Percentiles rank a stretch among this genome's conserved stretches.
phyloP scores from a whole-genome alignment of 2,888 invertebrate species.

The Xestia ashworthii region DNA sequence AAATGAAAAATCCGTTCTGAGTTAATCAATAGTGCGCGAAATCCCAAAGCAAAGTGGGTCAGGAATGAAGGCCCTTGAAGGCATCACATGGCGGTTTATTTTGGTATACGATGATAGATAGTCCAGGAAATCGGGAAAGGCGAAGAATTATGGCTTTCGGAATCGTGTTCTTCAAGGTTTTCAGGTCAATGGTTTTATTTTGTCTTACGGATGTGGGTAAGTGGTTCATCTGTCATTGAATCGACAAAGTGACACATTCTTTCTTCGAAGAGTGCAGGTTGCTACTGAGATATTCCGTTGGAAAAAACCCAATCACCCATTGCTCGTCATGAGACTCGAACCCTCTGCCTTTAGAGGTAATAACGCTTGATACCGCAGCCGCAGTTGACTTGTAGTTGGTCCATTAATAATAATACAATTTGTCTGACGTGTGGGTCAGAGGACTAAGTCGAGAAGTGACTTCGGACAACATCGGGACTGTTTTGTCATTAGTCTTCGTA shows the following conservation, averaged over 20 bases:
- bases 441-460: slow-evolving; percentile 22
- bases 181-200: slow-evolving; percentile 3
- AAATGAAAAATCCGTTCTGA: slow-evolving; percentile 16
- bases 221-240: too few species aligned
- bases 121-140: slow-evolving; percentile 40
- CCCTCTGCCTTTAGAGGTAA: background rate
- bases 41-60: slow-evolving; percentile 68
- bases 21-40: slow-evolving; percentile 55
- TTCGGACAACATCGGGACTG: slow-evolving; percentile 25
- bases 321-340: background rate
- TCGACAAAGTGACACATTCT: too few species aligned
- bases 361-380: too few species aligned
- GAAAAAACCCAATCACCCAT: too few species aligned
- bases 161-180: slow-evolving; percentile 32
- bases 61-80: slow-evolving; percentile 44
- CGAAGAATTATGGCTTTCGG: slow-evolving; percentile 29
- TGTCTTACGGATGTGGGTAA: background rate
- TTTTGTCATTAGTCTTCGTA: slow-evolving; percentile 42
- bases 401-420: slow-evolving; percentile 43
- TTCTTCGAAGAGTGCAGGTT: too few species aligned
- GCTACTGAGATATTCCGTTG: too few species aligned
- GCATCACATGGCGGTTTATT: slow-evolving; percentile 50
- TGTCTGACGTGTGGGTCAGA: slow-evolving; percentile 39
- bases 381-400: background rate
- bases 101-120: slow-evolving; percentile 53